A percentile compares a stretch with the other conserved stretches of the same genome.
These are phyloP conservation scores for Abramis brama DNA, from an alignment of 2,113 vertebrate genomes.

Conservation along the genomic window DNA sequence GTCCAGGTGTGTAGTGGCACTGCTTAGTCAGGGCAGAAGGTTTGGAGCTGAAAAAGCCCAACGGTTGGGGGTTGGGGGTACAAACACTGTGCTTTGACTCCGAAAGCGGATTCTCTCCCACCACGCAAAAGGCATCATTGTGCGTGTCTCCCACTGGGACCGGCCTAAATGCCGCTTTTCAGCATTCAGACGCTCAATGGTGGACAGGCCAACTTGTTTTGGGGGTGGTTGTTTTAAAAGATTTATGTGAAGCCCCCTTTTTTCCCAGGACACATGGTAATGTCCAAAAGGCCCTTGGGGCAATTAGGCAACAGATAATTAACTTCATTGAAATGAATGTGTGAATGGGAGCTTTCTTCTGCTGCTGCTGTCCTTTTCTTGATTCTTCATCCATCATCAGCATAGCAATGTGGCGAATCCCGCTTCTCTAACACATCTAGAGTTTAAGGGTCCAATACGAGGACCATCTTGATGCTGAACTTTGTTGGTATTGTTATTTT, in stretches of 20 bases:
- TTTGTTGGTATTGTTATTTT: not conserved
- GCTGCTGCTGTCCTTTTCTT: slow-evolving; percentile 40
- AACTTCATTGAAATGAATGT: slow-evolving; percentile 67
- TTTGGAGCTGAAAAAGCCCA: slow-evolving; percentile 31
- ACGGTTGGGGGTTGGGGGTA: slow-evolving; percentile 39
- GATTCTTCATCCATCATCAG: slow-evolving; percentile 29
- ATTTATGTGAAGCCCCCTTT: slow-evolving; percentile 65
- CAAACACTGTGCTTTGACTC: slow-evolving; percentile 50
- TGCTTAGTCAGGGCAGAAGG: not conserved
- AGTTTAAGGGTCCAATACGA: not conserved
- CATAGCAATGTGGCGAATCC: not conserved
- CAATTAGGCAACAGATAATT: slow-evolving; percentile 73
- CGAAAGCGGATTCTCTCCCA: slow-evolving; percentile 29
- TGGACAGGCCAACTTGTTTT: slow-evolving; percentile 54
- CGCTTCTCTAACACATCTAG: not conserved
- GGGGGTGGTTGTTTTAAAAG: slow-evolving; percentile 59
- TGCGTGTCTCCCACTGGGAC: slow-evolving; percentile 49
- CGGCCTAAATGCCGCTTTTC: slow-evolving; percentile 62
- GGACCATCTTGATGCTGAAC: not conserved
- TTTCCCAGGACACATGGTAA: slow-evolving; percentile 57
- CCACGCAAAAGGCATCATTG: slow-evolving; percentile 60
- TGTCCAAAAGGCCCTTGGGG: slow-evolving; percentile 59
- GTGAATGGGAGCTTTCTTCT: slow-evolving; percentile 67
- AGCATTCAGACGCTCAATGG: slow-evolving; percentile 53
- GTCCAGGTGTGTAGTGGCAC: slow-evolving; percentile 27